phyloP scores from a whole-genome alignment of 2,797 vertebrate genomes.

The Sebastes minor region DNA sequence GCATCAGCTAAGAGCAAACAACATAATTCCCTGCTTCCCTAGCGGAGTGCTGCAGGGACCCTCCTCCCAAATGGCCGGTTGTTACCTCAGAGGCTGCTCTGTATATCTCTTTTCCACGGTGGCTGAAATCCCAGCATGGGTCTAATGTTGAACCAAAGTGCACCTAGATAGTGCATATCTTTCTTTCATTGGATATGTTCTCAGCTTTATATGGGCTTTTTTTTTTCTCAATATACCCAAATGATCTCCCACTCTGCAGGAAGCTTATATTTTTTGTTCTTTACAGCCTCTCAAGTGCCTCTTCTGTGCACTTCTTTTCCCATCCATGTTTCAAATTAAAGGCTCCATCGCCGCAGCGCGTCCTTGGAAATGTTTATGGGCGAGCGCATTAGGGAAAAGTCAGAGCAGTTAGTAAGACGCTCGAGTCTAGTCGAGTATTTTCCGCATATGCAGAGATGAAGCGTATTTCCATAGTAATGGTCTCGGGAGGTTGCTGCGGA shows the following conservation, averaged over 20 bases:
- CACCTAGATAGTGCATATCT: neutral
- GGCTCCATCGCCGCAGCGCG: neutral
- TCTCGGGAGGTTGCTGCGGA: conserved; percentile 30
- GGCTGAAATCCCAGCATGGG: conserved; percentile 44
- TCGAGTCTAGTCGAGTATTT: conserved; percentile 31
- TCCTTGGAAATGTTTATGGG: conserved; percentile 52
- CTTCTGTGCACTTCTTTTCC: conserved; percentile 7
- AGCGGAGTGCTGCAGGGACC: conserved; percentile 20
- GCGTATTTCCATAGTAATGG: conserved; percentile 51
- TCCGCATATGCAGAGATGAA: conserved; percentile 11
- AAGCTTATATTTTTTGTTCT: neutral
- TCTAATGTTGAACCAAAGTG: conserved; percentile 30
- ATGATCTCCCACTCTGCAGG: conserved; percentile 25
- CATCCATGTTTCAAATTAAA: conserved; percentile 48
- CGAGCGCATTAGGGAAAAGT: conserved; percentile 32
- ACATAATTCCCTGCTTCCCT: conserved; percentile 23
- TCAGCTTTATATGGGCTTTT: conserved; percentile 11
- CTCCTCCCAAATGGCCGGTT: conserved; percentile 41
- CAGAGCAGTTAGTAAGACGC: conserved; percentile 31
- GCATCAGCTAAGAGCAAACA: conserved; percentile 60
- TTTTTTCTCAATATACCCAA: conserved; percentile 12
- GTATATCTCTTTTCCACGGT: neutral
- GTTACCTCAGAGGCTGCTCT: conserved; percentile 23
- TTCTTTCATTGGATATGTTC: conserved; percentile 13
- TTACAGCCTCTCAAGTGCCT: conserved; percentile 22